phyloP scores from a whole-genome alignment of 2,888 invertebrate species.

The Pharmacophagus antenor region DNA sequence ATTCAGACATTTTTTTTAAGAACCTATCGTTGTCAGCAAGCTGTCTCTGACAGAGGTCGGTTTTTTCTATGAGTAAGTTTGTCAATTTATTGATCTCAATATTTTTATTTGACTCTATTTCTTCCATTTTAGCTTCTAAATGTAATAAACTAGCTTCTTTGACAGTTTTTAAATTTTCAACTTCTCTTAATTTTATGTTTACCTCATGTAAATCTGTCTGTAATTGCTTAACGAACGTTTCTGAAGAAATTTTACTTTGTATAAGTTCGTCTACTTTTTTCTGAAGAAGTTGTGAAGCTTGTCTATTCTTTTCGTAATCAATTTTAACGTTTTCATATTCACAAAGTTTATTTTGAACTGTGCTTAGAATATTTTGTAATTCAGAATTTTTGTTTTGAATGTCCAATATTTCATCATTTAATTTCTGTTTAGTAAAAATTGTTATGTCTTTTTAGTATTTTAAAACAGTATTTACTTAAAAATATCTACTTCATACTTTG shows the following conservation, averaged over 20 bases:
- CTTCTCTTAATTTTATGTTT: slow-evolving; percentile 37
- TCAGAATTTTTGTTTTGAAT: slow-evolving; percentile 55
- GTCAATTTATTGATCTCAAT: slow-evolving; percentile 42
- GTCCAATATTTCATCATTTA: slow-evolving; percentile 45
- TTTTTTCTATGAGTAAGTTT: slow-evolving; percentile 42
- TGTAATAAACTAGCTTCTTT: slow-evolving; percentile 40
- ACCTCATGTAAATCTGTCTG: slow-evolving; percentile 39
- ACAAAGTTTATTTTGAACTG: slow-evolving; percentile 43
- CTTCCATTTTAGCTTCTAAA: slow-evolving; percentile 37
- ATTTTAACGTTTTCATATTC: slow-evolving; percentile 45
- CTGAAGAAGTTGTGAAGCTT: slow-evolving; percentile 43
- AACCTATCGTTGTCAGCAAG: slow-evolving; percentile 41
- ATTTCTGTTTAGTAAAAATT: slow-evolving; percentile 40
- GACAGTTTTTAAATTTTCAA: slow-evolving; percentile 40
- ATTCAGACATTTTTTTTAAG: slow-evolving; percentile 39
- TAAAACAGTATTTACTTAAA: too few relatives aligned
- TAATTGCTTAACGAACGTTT: slow-evolving; percentile 36
- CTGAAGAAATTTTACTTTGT: slow-evolving; percentile 37
- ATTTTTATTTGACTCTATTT: slow-evolving; percentile 28
- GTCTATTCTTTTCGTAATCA: slow-evolving; percentile 42
- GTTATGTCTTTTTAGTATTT: not conserved
- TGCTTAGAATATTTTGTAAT: slow-evolving; percentile 48
- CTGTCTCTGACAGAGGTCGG: slow-evolving; percentile 40
- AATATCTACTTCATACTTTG: too few relatives aligned
- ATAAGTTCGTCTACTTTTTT: slow-evolving; percentile 43